phyloP scores from a whole-genome alignment of 2,888 invertebrate genomes.

The Archips crataeganus region DNA sequence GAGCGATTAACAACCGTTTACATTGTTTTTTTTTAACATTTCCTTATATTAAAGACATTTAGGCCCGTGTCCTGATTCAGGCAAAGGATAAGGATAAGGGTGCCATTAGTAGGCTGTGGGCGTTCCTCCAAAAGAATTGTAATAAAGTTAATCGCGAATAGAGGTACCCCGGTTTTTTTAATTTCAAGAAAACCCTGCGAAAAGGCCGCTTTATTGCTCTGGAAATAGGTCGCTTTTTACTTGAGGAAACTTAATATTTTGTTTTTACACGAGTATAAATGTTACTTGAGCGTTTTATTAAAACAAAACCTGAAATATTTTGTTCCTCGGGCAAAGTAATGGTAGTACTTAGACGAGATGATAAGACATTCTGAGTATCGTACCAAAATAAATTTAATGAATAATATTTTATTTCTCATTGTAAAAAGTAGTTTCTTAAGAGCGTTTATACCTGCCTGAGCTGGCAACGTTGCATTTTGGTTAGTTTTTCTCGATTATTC shows the following conservation, averaged over 20 bases:
- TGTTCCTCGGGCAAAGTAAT: neutral
- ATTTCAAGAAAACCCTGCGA: constrained; percentile 59
- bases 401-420: too few species aligned
- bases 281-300: neutral
- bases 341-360: too few species aligned
- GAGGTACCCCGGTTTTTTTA: constrained; percentile 66
- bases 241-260: constrained; percentile 37
- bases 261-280: constrained; percentile 14
- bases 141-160: constrained; percentile 76
- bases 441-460: too few species aligned
- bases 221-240: constrained; percentile 49
- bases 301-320: neutral
- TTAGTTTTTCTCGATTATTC: too few species aligned
- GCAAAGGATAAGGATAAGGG: constrained; percentile 63
- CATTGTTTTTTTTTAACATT: neutral
- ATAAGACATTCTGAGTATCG: too few species aligned
- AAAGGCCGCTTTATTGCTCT: constrained; percentile 60
- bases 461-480: too few species aligned
- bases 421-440: too few species aligned
- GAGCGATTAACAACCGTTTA: neutral
- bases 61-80: constrained; percentile 47
- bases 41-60: constrained; percentile 7
- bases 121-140: constrained; percentile 74
- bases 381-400: too few species aligned
- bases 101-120: constrained; percentile 68